Base-by-base conservation (phyloP, 2,113 vertebrate genomes). In the Vidua chalybeata region DNA sequence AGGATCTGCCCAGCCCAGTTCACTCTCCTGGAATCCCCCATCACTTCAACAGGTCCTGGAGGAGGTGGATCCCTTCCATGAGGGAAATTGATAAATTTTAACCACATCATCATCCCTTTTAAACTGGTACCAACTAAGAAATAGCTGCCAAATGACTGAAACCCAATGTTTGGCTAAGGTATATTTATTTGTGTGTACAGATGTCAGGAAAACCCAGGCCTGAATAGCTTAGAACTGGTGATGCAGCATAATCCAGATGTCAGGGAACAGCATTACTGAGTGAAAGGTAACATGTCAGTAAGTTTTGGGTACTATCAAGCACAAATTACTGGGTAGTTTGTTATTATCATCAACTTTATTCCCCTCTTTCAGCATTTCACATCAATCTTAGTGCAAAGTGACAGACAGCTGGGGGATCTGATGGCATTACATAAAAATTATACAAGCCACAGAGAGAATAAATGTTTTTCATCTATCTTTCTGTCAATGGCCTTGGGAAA, bases 401-500 rank as follows among this genome's bases (percentile, higher is more conserved):
- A 64, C 54, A 80, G 81, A 63, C 58, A 84, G 48, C 41, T 72
- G 37, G 28, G 48, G n/a, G 16, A 83, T 62, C 54, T 49, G 72
- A 83, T 51, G 54, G 41, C n/a, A 54, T 76, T 55, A 76, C 39
- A 28, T 24, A 26, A 72, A 89, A 91, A 83, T 51, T 11, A 73
- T 54, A 59, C 48, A 80, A 72, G 51, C 76, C 62, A 59, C 43
- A 67, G 62, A 86, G n/a, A 87, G 22, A 76, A 89, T 28, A 80
- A 71, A 76, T 75, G 12, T 63, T 91, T 89, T 87, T 72, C 28
- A 59, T 68, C 48, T 69, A 3, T 75, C 68, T 79, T 79, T 75
- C 76, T 86, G 62, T 83, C 84, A 91, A 8, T 51, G 62, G 68
- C 43, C 67, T 83, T 86, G 56, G 43, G 43, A 93, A 93, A 58